Conservation (phyloP, 2,888 invertebrate genomes). For the Junonia oenone region DNA sequence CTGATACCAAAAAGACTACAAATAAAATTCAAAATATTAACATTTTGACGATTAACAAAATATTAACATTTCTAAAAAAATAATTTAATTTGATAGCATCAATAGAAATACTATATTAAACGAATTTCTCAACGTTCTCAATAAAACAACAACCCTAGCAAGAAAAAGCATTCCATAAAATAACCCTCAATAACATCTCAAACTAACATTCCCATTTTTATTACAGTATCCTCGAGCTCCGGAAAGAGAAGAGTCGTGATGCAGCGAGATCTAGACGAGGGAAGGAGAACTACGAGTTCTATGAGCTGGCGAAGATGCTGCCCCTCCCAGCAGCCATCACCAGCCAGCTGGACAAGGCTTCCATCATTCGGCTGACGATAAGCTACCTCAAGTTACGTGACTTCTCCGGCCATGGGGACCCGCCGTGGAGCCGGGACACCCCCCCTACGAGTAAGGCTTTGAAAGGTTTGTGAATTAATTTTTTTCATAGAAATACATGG, state of each 20-base stretch:
- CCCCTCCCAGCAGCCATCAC: conserved; percentile 94
- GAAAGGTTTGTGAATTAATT: conserved; percentile 83
- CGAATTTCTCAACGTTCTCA: too few species aligned
- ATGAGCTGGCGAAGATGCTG: conserved; percentile 96
- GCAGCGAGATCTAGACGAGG: conserved; percentile 94
- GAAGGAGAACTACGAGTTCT: conserved; percentile 97
- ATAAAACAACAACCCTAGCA: too few species aligned
- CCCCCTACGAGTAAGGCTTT: conserved; percentile 88
- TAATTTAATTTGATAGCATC: too few species aligned
- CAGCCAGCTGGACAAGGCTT: conserved; percentile 96
- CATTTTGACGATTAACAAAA: too few species aligned
- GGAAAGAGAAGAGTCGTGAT: conserved; percentile 96
- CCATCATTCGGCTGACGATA: conserved; percentile 97
- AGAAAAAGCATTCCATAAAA: too few species aligned
- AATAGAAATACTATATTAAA: too few species aligned
- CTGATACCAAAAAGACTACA: too few species aligned
- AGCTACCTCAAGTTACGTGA: conserved; percentile 96
- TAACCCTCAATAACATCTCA: not conserved
- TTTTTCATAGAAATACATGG: too few species aligned
- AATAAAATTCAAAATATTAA: too few species aligned
- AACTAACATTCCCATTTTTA: conserved; percentile 41
- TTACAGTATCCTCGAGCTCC: conserved; percentile 94
- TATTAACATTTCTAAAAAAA: too few species aligned
- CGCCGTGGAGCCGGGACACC: conserved; percentile 94
- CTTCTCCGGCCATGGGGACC: conserved; percentile 97